These are phyloP conservation scores for Falco peregrinus DNA, from an alignment of 2,797 vertebrate species.

Conservation along the genomic window DNA sequence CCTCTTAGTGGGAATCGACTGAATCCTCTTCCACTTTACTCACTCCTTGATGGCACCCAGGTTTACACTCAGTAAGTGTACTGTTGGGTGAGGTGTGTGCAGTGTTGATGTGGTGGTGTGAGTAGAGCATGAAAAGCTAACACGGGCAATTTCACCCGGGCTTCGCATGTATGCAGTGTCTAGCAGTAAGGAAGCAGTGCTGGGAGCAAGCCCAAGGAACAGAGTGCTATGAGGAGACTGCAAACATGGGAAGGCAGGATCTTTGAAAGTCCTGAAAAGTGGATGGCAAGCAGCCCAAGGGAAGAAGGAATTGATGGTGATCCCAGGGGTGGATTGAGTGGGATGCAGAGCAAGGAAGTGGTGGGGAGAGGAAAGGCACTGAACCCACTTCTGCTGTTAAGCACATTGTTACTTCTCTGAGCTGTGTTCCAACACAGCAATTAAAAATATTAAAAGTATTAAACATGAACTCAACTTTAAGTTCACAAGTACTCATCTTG, in stretches of 20 bases:
- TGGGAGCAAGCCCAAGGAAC: background rate
- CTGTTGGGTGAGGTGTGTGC: background rate
- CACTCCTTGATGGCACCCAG: background rate
- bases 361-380: background rate
- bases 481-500: background rate
- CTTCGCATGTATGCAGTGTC: background rate
- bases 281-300: background rate
- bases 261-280: background rate
- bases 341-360: background rate
- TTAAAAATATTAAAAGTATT: background rate
- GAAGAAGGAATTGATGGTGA: background rate
- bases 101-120: background rate
- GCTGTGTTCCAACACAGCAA: background rate
- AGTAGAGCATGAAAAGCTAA: background rate
- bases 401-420: background rate
- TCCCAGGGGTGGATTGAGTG: background rate
- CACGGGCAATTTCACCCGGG: background rate
- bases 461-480: background rate
- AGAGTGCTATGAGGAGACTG: background rate
- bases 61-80: background rate
- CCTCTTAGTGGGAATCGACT: background rate
- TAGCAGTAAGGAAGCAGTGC: background rate
- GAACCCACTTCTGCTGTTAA: background rate
- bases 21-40: background rate
- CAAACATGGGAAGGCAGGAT: background rate